A percentile compares a stretch with the other conserved stretches of the same genome.
Evolutionary conservation across 2,888 invertebrate species (phyloP).

Genomic region (Synergus umbraculus): DNA sequence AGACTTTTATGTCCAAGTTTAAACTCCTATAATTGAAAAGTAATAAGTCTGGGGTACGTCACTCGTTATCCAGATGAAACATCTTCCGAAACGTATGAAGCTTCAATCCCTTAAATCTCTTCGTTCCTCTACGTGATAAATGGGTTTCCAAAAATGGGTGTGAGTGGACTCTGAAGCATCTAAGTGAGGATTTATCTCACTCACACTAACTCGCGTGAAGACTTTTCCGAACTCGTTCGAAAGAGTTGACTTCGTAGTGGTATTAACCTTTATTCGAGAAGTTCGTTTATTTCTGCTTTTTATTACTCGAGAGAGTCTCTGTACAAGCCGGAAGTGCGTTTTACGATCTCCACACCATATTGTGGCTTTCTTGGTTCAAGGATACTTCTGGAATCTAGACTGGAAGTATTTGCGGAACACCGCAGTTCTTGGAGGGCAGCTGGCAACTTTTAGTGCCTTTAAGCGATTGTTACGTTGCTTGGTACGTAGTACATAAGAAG

Average conservation of each 20-base stretch:
- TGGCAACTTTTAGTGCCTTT: not conserved
- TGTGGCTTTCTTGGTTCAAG: conserved; percentile 50
- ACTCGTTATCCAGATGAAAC: conserved; percentile 30
- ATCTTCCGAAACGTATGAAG: conserved; percentile 16
- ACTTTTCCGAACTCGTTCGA: conserved; percentile 19
- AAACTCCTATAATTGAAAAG: conserved; percentile 28
- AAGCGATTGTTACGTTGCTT: not conserved
- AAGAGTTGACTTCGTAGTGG: not conserved
- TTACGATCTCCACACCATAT: conserved; percentile 55
- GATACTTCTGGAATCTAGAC: not conserved
- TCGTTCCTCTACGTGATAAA: conserved; percentile 14
- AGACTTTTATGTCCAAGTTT: not conserved
- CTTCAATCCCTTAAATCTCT: conserved; percentile 34
- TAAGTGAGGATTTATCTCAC: conserved; percentile 35
- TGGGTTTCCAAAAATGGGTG: conserved; percentile 29
- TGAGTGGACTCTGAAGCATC: not conserved
- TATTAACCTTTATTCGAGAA: conserved; percentile 41
- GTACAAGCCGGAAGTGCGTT: conserved; percentile 55
- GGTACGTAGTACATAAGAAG: not conserved
- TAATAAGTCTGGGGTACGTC: conserved; percentile 12
- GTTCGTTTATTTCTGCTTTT: conserved; percentile 47
- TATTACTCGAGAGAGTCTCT: conserved; percentile 53
- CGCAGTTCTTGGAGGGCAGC: not conserved
- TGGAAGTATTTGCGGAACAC: conserved; percentile 9
- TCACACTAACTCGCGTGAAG: not conserved